Evolutionary conservation across 1,140 invertebrate species (phyloP).

Genomic region (Musca vetustissima): DNA sequence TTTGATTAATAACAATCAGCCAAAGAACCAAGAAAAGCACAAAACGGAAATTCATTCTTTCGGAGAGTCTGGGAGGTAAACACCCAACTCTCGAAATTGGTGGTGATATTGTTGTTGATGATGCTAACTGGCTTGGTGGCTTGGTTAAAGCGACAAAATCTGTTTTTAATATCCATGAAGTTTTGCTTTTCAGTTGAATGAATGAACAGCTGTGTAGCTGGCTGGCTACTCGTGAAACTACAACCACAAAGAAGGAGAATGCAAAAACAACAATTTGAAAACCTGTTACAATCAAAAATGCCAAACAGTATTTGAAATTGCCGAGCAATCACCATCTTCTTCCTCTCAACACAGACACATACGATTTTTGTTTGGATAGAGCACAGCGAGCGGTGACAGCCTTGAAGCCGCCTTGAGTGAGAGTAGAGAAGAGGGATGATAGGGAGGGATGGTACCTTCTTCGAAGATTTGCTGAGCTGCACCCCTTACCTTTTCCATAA

Average conservation of each 20-base stretch:
- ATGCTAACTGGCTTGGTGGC: too few species aligned
- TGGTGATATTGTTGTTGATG: too few species aligned
- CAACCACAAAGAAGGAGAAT: neutral
- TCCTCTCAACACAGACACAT: too few species aligned
- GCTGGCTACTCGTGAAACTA: neutral
- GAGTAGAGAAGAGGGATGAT: constrained; percentile 11
- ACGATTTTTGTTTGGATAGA: constrained; percentile 12
- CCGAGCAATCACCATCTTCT: too few species aligned
- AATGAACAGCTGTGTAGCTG: constrained; percentile 17
- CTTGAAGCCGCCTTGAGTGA: constrained; percentile 13
- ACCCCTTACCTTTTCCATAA: constrained; percentile 9
- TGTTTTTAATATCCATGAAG: constrained; percentile 23
- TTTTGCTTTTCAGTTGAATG: neutral
- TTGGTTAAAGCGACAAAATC: constrained; percentile 6
- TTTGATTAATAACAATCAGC: neutral
- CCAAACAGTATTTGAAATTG: constrained; percentile 7
- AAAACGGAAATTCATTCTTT: constrained; percentile 12
- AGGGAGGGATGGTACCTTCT: neutral
- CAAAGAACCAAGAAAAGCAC: constrained; percentile 19
- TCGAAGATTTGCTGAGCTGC: constrained; percentile 9
- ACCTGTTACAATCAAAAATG: constrained; percentile 19
- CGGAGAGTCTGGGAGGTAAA: neutral
- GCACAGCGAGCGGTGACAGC: too few species aligned
- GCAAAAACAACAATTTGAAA: constrained; percentile 9
- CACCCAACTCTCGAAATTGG: neutral